Percentiles rank a stretch among this genome's conserved stretches.
Evolutionary conservation across 2,888 invertebrate genomes (phyloP).

Genomic region (Ennomos quercinarius): DNA sequence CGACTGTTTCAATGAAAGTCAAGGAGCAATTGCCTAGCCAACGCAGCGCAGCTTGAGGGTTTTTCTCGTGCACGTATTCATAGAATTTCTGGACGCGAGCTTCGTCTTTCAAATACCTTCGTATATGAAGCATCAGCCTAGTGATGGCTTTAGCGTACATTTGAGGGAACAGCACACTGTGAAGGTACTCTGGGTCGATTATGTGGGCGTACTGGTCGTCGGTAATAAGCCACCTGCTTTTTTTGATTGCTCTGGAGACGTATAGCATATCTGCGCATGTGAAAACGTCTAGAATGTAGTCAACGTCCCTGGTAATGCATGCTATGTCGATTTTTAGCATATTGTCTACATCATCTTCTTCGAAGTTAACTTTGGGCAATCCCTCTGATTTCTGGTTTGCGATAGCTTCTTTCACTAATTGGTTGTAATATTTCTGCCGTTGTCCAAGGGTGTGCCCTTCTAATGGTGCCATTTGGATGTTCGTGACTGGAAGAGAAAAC

Average conservation of each 20-base stretch:
- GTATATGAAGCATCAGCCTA: slow-evolving; percentile 62
- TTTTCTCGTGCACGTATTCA: slow-evolving; percentile 49
- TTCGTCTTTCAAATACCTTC: slow-evolving; percentile 63
- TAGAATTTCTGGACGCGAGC: slow-evolving; percentile 64
- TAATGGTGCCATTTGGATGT: slow-evolving; percentile 54
- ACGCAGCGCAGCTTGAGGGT: slow-evolving; percentile 49
- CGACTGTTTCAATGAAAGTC: slow-evolving; percentile 52
- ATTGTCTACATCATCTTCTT: slow-evolving; percentile 50
- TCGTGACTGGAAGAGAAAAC: too few species aligned
- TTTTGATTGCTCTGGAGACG: slow-evolving; percentile 65
- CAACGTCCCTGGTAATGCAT: slow-evolving; percentile 49
- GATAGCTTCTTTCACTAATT: slow-evolving; percentile 39
- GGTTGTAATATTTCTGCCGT: slow-evolving; percentile 46
- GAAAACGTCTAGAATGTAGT: slow-evolving; percentile 54
- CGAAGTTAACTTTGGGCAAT: slow-evolving; percentile 16
- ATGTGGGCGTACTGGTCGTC: slow-evolving; percentile 62
- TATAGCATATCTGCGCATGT: slow-evolving; percentile 64
- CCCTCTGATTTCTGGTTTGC: slow-evolving; percentile 7
- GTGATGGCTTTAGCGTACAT: slow-evolving; percentile 64
- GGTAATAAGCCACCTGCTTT: slow-evolving; percentile 64
- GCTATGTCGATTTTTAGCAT: slow-evolving; percentile 63
- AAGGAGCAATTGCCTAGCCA: slow-evolving; percentile 66
- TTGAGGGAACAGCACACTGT: slow-evolving; percentile 56
- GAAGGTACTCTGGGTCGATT: slow-evolving; percentile 65
- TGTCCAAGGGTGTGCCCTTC: slow-evolving; percentile 54